Evolutionary conservation across 2,113 vertebrate genomes (phyloP).

Genomic region (rabbit (Oryctolagus cuniculus)): DNA sequence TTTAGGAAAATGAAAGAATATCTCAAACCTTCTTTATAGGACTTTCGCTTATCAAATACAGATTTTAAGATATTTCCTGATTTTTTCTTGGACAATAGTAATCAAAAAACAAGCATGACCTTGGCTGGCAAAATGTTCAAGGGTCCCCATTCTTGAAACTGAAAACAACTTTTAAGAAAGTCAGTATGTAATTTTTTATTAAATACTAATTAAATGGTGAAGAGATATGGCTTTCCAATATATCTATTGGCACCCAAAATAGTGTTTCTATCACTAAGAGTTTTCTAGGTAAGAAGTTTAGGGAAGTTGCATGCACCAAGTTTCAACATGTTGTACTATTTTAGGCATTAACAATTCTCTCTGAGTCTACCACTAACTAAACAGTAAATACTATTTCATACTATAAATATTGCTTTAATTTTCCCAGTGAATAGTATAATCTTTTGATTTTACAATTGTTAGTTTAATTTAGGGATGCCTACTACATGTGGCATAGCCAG

Average conservation of each 20-base stretch:
- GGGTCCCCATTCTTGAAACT: neutral
- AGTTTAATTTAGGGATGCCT: neutral
- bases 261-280: neutral
- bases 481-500: neutral
- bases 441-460: neutral
- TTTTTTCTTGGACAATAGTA: neutral
- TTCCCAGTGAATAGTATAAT: neutral
- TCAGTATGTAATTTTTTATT: neutral
- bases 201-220: neutral
- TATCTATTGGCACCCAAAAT: neutral
- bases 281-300: neutral
- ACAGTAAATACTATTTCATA: neutral
- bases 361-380: neutral
- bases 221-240: neutral
- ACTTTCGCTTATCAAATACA: neutral
- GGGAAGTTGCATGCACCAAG: neutral
- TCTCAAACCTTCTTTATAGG: neutral
- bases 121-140: neutral
- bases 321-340: neutral
- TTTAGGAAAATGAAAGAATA: neutral
- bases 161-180: slow-evolving; percentile 32
- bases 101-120: neutral
- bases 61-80: slow-evolving; percentile 5
- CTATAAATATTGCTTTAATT: slow-evolving; percentile 5
- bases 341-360: neutral